Evolutionary conservation across 2,888 invertebrate genomes (phyloP).

Genomic region (Hydropsyche betteni): DNA sequence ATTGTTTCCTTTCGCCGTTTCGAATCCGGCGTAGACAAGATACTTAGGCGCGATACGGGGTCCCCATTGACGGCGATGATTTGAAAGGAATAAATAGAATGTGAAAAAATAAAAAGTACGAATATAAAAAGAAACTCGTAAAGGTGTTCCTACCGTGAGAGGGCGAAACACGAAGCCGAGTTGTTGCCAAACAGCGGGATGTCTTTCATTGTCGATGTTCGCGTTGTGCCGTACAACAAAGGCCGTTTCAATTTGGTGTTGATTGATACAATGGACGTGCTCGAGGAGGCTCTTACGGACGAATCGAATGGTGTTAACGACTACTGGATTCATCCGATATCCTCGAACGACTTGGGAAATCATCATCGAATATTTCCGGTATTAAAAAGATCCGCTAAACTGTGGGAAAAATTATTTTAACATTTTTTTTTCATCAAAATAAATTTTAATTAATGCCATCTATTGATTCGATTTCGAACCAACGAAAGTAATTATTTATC

Average conservation of each 20-base stretch:
- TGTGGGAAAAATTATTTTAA: too few relatives aligned
- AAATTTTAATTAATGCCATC: too few relatives aligned
- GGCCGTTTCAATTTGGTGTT: constrained; percentile 51
- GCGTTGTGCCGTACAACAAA: constrained; percentile 40
- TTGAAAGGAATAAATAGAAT: constrained; percentile 23
- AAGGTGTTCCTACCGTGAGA: background rate
- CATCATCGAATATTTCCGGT: too few relatives aligned
- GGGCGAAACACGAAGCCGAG: constrained; percentile 16
- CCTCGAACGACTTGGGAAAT: too few relatives aligned
- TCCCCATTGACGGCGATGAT: constrained; percentile 22
- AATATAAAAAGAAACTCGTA: background rate
- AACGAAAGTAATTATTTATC: too few relatives aligned
- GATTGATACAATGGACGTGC: constrained; percentile 48
- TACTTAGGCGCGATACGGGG: constrained; percentile 27
- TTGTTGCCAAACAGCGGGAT: constrained; percentile 48
- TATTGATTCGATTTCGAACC: too few relatives aligned
- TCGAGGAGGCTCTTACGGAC: background rate
- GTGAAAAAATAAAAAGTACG: background rate
- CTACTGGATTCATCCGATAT: background rate
- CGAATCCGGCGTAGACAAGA: constrained; percentile 31
- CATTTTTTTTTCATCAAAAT: too few relatives aligned
- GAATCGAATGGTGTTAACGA: background rate
- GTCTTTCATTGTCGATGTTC: constrained; percentile 45
- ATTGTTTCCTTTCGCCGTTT: constrained; percentile 36
- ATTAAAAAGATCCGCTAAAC: too few relatives aligned